phyloP scores from a whole-genome alignment of 2,113 vertebrate genomes.

The Cettia cetti region DNA sequence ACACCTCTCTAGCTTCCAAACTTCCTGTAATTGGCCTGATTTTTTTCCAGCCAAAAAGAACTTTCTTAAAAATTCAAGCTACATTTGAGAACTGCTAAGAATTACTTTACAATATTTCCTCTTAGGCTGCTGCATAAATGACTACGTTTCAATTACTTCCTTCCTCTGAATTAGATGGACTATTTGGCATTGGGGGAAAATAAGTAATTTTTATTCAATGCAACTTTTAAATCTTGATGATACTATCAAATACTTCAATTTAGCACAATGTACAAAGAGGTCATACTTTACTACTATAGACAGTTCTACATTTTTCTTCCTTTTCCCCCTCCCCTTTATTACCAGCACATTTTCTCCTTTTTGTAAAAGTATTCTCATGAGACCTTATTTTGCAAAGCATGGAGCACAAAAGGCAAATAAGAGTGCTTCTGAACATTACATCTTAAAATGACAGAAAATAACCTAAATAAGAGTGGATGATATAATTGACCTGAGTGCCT shows the following conservation, averaged over 20 bases:
- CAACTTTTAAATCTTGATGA: neutral
- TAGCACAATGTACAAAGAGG: neutral
- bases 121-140: neutral
- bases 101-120: conserved; percentile 37
- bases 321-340: neutral
- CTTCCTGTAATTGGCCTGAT: neutral
- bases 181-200: conserved; percentile 6
- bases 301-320: neutral
- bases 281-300: neutral
- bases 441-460: conserved; percentile 30
- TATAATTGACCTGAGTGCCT: conserved; percentile 3
- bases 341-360: neutral
- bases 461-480: neutral
- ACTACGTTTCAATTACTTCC: conserved; percentile 22
- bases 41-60: conserved; percentile 11
- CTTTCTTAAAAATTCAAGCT: neutral
- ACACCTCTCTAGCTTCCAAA: conserved; percentile 6
- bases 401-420: neutral
- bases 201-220: neutral
- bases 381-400: neutral
- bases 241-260: neutral
- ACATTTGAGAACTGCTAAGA: neutral
- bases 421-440: neutral
- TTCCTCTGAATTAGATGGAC: conserved; percentile 21
- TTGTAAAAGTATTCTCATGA: neutral